Conservation (phyloP, 1,140 invertebrate species). For the Oryzaephilus surinamensis region DNA sequence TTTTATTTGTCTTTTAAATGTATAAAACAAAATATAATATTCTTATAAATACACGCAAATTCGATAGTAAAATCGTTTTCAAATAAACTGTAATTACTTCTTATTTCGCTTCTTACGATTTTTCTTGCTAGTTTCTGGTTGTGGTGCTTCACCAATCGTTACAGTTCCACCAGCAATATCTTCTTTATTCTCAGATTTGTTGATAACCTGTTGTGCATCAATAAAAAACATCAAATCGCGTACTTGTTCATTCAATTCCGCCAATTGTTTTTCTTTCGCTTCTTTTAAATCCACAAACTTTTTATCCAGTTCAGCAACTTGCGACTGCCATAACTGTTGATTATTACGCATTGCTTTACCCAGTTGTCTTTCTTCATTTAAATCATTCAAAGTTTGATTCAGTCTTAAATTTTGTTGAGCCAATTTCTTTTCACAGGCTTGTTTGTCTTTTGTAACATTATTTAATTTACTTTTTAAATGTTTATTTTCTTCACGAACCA, state of each 20-base stretch:
- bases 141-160: conserved; percentile 42
- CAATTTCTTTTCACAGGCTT: conserved; percentile 54
- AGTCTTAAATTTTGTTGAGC: conserved; percentile 43
- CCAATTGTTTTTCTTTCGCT: conserved; percentile 59
- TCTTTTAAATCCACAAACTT: too few species aligned
- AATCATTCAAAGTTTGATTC: conserved; percentile 46
- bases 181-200: conserved; percentile 48
- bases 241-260: conserved; percentile 81
- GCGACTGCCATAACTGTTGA: conserved; percentile 67
- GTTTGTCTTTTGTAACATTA: conserved; percentile 50
- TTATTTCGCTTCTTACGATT: conserved; percentile 3
- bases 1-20: too few species aligned
- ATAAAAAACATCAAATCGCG: conserved; percentile 94
- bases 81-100: neutral
- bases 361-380: conserved; percentile 69
- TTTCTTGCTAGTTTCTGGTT: conserved; percentile 19
- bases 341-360: conserved; percentile 65
- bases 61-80: conserved; percentile 7
- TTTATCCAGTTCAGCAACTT: conserved; percentile 50
- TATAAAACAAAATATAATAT: too few species aligned
- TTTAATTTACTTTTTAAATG: conserved; percentile 44
- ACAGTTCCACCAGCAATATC: conserved; percentile 63
- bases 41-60: neutral
- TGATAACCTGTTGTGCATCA: conserved; percentile 65
- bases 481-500: conserved; percentile 39